Evolutionary conservation across 1,140 invertebrate genomes (phyloP).

Genomic region (Neodiprion fabricii): DNA sequence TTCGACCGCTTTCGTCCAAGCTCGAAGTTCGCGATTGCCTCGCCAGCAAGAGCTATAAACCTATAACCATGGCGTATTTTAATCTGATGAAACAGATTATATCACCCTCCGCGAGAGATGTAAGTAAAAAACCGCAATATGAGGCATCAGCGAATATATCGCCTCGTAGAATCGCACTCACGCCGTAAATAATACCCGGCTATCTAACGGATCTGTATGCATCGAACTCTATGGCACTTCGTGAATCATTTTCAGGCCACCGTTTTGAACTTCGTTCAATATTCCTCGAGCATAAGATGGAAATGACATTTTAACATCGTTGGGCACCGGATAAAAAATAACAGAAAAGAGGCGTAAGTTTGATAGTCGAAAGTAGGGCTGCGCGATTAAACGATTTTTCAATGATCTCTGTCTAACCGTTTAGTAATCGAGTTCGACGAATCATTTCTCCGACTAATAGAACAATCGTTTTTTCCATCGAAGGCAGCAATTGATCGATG

Average conservation of each 20-base stretch:
- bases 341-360: too few species aligned
- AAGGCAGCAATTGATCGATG: too few species aligned
- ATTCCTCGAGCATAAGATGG: too few species aligned
- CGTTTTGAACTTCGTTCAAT: too few species aligned
- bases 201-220: neutral
- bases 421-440: too few species aligned
- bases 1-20: constrained; percentile 29
- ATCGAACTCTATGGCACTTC: neutral
- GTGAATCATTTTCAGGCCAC: neutral
- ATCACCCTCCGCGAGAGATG: constrained; percentile 38
- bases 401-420: too few species aligned
- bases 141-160: constrained; percentile 9
- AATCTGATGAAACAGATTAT: constrained; percentile 64
- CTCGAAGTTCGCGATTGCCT: constrained; percentile 23
- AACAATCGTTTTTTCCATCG: too few species aligned
- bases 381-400: too few species aligned
- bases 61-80: constrained; percentile 46
- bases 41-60: constrained; percentile 31
- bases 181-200: constrained; percentile 4
- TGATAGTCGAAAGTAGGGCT: too few species aligned
- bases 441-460: too few species aligned
- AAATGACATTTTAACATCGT: too few species aligned
- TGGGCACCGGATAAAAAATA: too few species aligned
- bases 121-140: constrained; percentile 17
- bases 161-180: constrained; percentile 6